Evolutionary conservation across 2,888 invertebrate genomes (phyloP), one percentile per base, ranked within the genome.

Genomic region (Molanna angustata): DNA sequence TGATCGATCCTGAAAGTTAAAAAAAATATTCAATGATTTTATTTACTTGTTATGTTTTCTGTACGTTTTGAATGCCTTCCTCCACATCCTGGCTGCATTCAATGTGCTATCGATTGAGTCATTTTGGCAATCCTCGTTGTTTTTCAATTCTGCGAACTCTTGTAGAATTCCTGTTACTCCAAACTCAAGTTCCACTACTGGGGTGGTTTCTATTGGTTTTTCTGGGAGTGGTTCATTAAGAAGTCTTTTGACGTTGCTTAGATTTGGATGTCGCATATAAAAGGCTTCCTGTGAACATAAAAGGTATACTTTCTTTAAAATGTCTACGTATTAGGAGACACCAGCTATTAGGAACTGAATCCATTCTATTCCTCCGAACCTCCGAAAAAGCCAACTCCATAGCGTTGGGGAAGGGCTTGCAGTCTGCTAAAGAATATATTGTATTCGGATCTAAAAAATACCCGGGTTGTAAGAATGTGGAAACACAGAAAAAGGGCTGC

Each of bases 111-210:
- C 21, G 7, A 56, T 49, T 2, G 46, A 27, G 20, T 31, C 35
- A 9, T 27, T 44, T 17, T 37, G 16, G 9, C 17, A 14, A 14
- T 32, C 44, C 21, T 47, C 48, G 0, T 42, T 16, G 13, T 19
- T 18, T 21, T 17, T 20, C 14, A 22, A 32, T 33, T 22, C 37
- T 21, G 22, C 21, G 3, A 16, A 21, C 14, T 35, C 37, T 39
- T 32, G 43, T 4, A 20, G 19, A 6, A 44, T 16, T 21, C 55
- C 58, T 2, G 53, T 50, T 9, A 59, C 45, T 31, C 58, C 58
- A 3, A 59, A 47, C 37, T 59, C 58, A 14, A 59, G 41, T 22
- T 59, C 58, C 4, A 59, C 50, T 16, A 59, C 48, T 2, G 56
- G 55, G 13, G 58, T 44, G 4, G 50, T 43, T 46, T 59, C 58